Base-by-base conservation (phyloP, 2,113 vertebrate species). In the Manacus vitellinus region DNA sequence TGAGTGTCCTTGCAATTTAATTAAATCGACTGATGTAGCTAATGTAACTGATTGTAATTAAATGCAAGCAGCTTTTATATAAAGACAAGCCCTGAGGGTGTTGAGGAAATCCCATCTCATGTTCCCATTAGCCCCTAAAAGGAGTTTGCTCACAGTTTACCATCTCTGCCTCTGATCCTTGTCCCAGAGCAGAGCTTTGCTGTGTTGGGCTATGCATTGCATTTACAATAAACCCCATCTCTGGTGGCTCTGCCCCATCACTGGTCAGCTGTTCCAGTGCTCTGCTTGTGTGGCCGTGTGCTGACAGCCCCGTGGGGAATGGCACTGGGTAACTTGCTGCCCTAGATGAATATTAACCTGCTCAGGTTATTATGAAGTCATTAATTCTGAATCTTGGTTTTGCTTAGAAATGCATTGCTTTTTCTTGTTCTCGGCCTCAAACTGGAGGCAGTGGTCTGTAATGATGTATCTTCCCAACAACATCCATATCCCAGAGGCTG, bases 31-130 rank as follows among this genome's bases (percentile, higher is more conserved):
- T 95, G 92, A 94, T 96, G 94, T 95, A 92, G 92, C 86, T 96
- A 95, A 96, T 96, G 91, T 94, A 95, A 95, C 86, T 95, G 95
- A 96, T 89, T 91, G 88, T 95, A 96, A 95, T 97, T 96, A 97
- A 96, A 96, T 0, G 10, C 70, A 81, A 94, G 88, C 58, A 85
- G 91, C 88, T 95, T 94, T 96, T 96, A 46, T 91, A 93, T 92
- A 81, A 94, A 91, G 95, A 94, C 95, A 95, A 95, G 73, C 73
- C 91, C 83, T 78, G 47, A 85, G 92, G 94, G 95, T 46, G 76
- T 72, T 86, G 61, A 94, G 95, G 92, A 96, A 97, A 94, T 95
- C 94, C 96, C 94, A 92, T 94, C 76, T 91, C 58, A 5, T 84
- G 83, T 94, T 96, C 88, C 88, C 72, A 43, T 91, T 93, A 84